Evolutionary conservation across 2,113 vertebrate genomes (phyloP).

Genomic region (Paramisgurnus dabryanus): DNA sequence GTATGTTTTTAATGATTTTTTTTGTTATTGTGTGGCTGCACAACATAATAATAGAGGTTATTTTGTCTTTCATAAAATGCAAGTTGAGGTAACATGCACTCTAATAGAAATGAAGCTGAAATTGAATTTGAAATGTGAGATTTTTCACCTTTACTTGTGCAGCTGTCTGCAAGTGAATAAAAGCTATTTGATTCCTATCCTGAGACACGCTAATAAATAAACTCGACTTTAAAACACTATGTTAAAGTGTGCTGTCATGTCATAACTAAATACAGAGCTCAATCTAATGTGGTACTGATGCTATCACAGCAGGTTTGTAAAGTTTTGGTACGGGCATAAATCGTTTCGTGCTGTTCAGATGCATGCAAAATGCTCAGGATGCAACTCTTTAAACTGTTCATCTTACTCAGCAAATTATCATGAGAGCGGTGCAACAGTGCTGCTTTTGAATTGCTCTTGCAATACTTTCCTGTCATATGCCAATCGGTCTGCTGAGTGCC

Average conservation of each 20-base stretch:
- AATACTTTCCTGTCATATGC: too few relatives aligned
- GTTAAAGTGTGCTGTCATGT: background rate
- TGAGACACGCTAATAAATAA: constrained; percentile 26
- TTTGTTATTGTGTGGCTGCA: background rate
- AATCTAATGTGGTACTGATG: constrained; percentile 8
- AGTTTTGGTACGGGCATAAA: background rate
- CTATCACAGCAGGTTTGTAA: background rate
- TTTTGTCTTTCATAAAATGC: constrained; percentile 30
- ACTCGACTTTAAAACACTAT: background rate
- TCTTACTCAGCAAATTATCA: too few relatives aligned
- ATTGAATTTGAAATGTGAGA: constrained; percentile 33
- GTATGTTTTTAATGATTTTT: background rate
- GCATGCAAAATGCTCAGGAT: background rate
- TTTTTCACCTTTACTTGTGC: constrained; percentile 29
- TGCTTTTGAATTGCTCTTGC: too few relatives aligned
- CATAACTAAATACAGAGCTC: background rate
- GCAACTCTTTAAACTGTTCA: too few relatives aligned
- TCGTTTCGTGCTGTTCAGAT: background rate
- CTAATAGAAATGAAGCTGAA: constrained; percentile 21
- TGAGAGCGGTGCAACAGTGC: too few relatives aligned
- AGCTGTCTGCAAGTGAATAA: constrained; percentile 29
- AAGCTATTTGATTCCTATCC: constrained; percentile 19
- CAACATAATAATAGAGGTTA: constrained; percentile 4
- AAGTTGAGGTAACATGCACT: background rate
- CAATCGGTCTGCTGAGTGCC: too few relatives aligned